Percentiles rank a stretch among this genome's conserved stretches.
phyloP scores from a whole-genome alignment of 2,113 vertebrate species.

The Embiotoca jacksoni region DNA sequence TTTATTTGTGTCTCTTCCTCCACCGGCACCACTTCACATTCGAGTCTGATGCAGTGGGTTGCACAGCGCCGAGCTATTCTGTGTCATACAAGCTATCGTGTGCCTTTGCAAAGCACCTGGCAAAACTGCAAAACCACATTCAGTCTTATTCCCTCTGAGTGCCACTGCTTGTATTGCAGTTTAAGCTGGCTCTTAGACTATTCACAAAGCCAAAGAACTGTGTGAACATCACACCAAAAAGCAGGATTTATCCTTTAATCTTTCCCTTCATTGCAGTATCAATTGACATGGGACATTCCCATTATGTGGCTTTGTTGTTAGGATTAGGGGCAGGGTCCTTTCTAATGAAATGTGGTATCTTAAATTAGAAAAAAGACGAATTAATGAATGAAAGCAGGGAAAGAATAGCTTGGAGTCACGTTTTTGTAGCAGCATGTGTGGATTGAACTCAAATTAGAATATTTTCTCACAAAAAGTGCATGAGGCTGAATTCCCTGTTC shows the following conservation, averaged over 20 bases:
- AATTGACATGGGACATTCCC: constrained; percentile 39
- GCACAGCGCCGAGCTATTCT: constrained; percentile 11
- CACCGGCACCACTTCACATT: constrained; percentile 17
- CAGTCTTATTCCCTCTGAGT: constrained; percentile 25
- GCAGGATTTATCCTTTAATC: constrained; percentile 55
- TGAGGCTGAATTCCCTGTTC: constrained; percentile 32
- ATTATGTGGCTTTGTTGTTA: constrained; percentile 55
- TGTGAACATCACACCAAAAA: constrained; percentile 46
- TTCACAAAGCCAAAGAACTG: constrained; percentile 36
- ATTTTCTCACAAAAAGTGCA: constrained; percentile 16
- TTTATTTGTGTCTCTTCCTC: constrained; percentile 26
- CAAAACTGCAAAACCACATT: background rate
- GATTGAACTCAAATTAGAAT: constrained; percentile 35
- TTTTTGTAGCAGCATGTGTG: constrained; percentile 21
- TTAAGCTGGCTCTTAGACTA: constrained; percentile 28
- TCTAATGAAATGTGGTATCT: constrained; percentile 52
- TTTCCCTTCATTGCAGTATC: constrained; percentile 31
- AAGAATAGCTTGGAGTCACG: background rate
- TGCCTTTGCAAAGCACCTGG: constrained; percentile 29
- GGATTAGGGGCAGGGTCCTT: constrained; percentile 43
- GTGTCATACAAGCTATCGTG: background rate
- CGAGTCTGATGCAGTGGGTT: constrained; percentile 6
- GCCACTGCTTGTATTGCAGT: constrained; percentile 15
- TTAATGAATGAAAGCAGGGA: constrained; percentile 6
- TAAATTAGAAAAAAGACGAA: constrained; percentile 7